Conservation (phyloP, 2,797 vertebrate species). For the Thaleichthys pacificus region DNA sequence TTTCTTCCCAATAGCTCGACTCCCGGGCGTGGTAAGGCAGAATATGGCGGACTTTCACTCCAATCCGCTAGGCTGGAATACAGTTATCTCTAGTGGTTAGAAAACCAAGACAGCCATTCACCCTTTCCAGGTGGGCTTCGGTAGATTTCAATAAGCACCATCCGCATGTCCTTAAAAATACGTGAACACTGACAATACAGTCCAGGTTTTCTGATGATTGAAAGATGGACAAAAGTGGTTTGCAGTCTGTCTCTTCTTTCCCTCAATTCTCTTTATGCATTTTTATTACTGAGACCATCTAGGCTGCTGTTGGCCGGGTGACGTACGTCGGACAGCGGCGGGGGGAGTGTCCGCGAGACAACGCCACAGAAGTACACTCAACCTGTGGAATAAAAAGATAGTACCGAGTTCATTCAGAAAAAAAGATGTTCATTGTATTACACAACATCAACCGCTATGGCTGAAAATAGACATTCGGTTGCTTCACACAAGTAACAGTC, state of each 20-base stretch:
- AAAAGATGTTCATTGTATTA: too few relatives aligned
- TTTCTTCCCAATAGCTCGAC: constrained; percentile 66
- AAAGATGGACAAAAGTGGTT: constrained; percentile 23
- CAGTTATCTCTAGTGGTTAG: constrained; percentile 64
- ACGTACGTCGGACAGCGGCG: constrained; percentile 68
- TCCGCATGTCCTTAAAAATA: constrained; percentile 7
- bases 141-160: constrained; percentile 14
- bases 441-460: too few relatives aligned
- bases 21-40: constrained; percentile 84
- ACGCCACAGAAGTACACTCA: constrained; percentile 46
- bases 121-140: constrained; percentile 31
- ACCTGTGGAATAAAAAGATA: constrained; percentile 54
- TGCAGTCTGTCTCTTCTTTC: constrained; percentile 58
- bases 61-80: constrained; percentile 65
- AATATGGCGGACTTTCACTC: constrained; percentile 87
- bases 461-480: too few relatives aligned
- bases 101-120: constrained; percentile 46
- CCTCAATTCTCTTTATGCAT: constrained; percentile 68
- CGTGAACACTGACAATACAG: constrained; percentile 17
- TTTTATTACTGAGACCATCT: constrained; percentile 74
- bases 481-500: background rate
- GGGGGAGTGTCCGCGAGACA: constrained; percentile 66
- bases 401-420: too few relatives aligned
- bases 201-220: constrained; percentile 6
- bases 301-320: constrained; percentile 71